Evolutionary conservation across 2,113 vertebrate species (phyloP).

Genomic region (Gopherus evgoodei): DNA sequence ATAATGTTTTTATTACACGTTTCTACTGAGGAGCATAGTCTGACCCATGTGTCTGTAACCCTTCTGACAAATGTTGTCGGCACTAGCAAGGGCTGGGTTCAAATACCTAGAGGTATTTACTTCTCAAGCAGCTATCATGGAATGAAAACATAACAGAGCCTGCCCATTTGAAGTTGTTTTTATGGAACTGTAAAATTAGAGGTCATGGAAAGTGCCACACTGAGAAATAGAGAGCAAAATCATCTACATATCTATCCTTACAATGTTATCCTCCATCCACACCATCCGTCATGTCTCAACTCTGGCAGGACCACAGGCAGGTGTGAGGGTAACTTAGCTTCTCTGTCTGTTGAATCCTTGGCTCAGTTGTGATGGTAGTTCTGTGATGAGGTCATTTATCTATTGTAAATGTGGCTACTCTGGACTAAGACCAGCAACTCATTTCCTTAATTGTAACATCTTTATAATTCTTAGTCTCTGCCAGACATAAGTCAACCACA

Average conservation of each 20-base stretch:
- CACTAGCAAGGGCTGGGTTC: rapidly evolving
- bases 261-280: not conserved
- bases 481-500: not conserved
- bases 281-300: not conserved
- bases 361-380: not conserved
- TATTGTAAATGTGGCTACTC: not conserved
- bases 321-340: not conserved
- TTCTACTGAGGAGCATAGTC: not conserved
- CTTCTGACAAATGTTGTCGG: not conserved
- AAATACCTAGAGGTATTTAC: rapidly evolving
- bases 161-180: not conserved
- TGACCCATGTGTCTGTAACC: not conserved
- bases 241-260: not conserved
- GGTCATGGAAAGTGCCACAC: not conserved
- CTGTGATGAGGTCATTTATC: not conserved
- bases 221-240: not conserved
- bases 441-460: not conserved
- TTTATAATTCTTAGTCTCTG: not conserved
- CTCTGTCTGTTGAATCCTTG: not conserved
- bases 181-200: not conserved
- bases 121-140: not conserved
- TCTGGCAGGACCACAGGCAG: not conserved
- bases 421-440: not conserved
- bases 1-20: not conserved
- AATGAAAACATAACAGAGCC: not conserved